Percentiles rank a stretch among this genome's conserved stretches.
phyloP scores from a whole-genome alignment of 1,140 invertebrate genomes.

The Bombus cullumanus region DNA sequence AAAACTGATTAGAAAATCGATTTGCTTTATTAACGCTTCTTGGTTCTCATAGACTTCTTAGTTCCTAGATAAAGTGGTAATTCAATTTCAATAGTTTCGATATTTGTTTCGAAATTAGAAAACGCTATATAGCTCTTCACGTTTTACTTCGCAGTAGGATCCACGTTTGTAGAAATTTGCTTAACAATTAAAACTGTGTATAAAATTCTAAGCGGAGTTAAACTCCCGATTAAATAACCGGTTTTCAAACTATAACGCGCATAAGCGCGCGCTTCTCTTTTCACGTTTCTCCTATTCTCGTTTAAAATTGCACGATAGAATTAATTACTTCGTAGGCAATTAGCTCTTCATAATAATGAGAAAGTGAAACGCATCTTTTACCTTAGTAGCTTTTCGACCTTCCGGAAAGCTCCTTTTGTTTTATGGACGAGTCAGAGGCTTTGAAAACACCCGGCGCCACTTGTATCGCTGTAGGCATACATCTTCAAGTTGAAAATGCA shows the following conservation, averaged over 20 bases:
- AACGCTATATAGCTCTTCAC: background rate
- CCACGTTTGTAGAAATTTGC: background rate
- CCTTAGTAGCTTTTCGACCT: conserved; percentile 21
- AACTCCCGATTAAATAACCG: background rate
- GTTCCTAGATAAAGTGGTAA: background rate
- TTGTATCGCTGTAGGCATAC: conserved; percentile 46
- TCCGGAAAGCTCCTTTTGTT: conserved; percentile 31
- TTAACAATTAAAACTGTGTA: background rate
- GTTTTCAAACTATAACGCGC: background rate
- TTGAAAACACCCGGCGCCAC: conserved; percentile 34
- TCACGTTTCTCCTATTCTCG: background rate
- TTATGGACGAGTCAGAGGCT: conserved; percentile 6
- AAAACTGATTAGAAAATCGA: too few species aligned
- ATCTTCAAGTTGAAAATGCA: conserved; percentile 38
- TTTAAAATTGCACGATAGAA: background rate
- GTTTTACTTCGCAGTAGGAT: background rate
- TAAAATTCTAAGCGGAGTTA: background rate
- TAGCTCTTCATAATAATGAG: conserved; percentile 17
- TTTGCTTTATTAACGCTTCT: background rate
- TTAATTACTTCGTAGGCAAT: conserved; percentile 33
- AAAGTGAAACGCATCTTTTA: conserved; percentile 11
- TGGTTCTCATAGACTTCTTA: background rate
- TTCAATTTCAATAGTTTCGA: background rate
- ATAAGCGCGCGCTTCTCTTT: too few species aligned
- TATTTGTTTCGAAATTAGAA: background rate